Evolutionary conservation across 2,888 invertebrate species (phyloP).

Genomic region (Leucania comma): DNA sequence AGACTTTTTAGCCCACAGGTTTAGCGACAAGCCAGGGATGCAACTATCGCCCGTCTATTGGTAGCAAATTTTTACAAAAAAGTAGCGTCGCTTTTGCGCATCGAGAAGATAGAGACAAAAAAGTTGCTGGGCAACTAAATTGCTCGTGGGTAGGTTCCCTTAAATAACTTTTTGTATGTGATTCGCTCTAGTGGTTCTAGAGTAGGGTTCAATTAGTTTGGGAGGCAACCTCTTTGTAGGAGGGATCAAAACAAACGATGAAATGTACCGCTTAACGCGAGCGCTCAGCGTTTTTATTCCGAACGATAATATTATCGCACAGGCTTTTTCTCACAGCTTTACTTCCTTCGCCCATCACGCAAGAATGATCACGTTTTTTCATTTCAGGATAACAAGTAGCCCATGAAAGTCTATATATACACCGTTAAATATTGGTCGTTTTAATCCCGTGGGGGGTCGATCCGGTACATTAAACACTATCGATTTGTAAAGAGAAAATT

Average conservation of each 20-base stretch:
- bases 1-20: too few species aligned
- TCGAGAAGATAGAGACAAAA: too few species aligned
- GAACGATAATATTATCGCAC: background rate
- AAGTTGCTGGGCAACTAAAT: too few species aligned
- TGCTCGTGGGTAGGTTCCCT: background rate
- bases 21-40: too few species aligned
- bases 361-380: background rate
- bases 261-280: constrained; percentile 13
- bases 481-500: too few species aligned
- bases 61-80: too few species aligned
- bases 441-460: too few species aligned
- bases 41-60: too few species aligned
- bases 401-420: too few species aligned
- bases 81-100: too few species aligned
- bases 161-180: constrained; percentile 47
- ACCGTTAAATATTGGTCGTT: too few species aligned
- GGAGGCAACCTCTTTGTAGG: constrained; percentile 8
- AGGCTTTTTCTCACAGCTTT: background rate
- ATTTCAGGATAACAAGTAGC: background rate
- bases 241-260: constrained; percentile 35
- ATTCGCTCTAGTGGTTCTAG: constrained; percentile 14
- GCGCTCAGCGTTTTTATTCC: background rate
- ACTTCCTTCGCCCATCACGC: background rate
- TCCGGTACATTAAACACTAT: too few species aligned
- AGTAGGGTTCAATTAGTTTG: constrained; percentile 26